phyloP scores from a whole-genome alignment of 2,888 invertebrate genomes.

The Habrosyne pyritoides region DNA sequence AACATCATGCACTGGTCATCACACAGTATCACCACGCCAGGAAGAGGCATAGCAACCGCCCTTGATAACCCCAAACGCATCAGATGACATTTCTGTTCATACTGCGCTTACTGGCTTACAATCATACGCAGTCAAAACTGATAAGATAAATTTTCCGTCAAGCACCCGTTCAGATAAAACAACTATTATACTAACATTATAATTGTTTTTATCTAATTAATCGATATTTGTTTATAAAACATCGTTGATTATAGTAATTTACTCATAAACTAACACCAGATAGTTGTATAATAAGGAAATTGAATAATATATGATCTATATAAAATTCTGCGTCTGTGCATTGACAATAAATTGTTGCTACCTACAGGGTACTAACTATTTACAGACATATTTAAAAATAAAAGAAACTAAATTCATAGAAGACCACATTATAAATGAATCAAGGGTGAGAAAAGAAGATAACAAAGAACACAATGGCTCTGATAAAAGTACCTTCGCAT shows the following conservation, averaged over 20 bases:
- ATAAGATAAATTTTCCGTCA: conserved; percentile 68
- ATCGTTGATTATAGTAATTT: not conserved
- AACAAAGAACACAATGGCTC: not conserved
- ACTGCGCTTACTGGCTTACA: conserved; percentile 38
- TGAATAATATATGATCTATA: too few species aligned
- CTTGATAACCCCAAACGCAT: conserved; percentile 56
- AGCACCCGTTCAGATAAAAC: conserved; percentile 12
- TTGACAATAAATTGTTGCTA: not conserved
- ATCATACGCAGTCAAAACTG: conserved; percentile 48
- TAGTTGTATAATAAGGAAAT: not conserved
- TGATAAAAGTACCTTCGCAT: not conserved
- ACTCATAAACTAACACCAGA: not conserved
- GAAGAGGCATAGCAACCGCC: conserved; percentile 46
- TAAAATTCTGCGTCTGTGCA: not conserved
- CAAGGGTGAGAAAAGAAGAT: not conserved
- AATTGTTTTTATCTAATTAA: not conserved
- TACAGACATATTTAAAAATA: not conserved
- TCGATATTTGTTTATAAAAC: not conserved
- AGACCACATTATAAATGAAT: not conserved
- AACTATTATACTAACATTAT: not conserved
- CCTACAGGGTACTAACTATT: too few species aligned
- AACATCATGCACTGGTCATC: conserved; percentile 19
- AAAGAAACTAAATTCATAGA: not conserved
- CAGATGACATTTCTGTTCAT: conserved; percentile 32
- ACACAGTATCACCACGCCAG: conserved; percentile 20